Evolutionary conservation across 2,113 vertebrate genomes (phyloP).

Genomic region (Siphamia tubifer): DNA sequence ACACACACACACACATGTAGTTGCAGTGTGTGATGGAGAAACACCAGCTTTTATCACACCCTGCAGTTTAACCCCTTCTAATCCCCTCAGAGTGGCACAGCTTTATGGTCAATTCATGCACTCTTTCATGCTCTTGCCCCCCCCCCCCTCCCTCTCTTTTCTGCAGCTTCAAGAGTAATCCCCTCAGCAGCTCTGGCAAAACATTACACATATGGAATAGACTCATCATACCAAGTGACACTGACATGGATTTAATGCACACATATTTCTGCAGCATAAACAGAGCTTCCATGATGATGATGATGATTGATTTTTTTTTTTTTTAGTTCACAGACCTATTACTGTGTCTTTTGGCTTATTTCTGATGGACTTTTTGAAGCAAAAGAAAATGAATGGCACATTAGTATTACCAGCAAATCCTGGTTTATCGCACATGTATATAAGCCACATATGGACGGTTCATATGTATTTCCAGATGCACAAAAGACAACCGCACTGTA

Average conservation of each 20-base stretch:
- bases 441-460: too few relatives aligned
- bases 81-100: slow-evolving; percentile 56
- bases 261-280: background rate
- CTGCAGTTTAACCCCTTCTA: slow-evolving; percentile 68
- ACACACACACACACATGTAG: background rate
- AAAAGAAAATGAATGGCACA: too few relatives aligned
- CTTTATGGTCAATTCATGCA: slow-evolving; percentile 63
- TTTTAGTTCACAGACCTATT: too few relatives aligned
- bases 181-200: slow-evolving; percentile 34
- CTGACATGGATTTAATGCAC: background rate
- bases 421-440: too few relatives aligned
- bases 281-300: background rate
- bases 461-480: too few relatives aligned
- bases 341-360: background rate
- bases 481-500: too few relatives aligned
- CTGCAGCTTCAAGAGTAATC: slow-evolving; percentile 45
- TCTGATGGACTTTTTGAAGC: too few relatives aligned
- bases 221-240: slow-evolving; percentile 6
- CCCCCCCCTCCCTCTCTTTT: slow-evolving; percentile 28
- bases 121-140: slow-evolving; percentile 45
- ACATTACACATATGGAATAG: slow-evolving; percentile 31
- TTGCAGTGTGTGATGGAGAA: slow-evolving; percentile 30
- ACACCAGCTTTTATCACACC: slow-evolving; percentile 38
- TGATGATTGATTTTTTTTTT: too few relatives aligned
- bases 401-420: too few relatives aligned